Evolutionary conservation across 2,888 invertebrate genomes (phyloP).

Genomic region (Ophraella communa): DNA sequence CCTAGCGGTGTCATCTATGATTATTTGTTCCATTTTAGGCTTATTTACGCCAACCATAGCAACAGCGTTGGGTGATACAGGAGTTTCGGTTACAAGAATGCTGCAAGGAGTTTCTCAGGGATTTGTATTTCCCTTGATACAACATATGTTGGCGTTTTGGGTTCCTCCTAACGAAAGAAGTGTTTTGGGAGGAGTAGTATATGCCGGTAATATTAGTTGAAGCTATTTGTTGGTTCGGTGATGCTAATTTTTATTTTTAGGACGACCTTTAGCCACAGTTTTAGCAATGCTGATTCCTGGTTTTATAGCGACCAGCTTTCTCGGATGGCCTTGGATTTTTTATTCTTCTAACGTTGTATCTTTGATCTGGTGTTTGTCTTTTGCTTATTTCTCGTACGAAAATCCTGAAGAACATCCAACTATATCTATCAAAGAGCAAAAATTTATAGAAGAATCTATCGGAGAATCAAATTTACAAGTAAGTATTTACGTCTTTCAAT

Average conservation of each 20-base stretch:
- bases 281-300: slow-evolving; percentile 76
- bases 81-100: slow-evolving; percentile 71
- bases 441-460: slow-evolving; percentile 67
- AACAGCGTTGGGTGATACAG: slow-evolving; percentile 67
- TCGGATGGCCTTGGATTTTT: slow-evolving; percentile 83
- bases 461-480: slow-evolving; percentile 46
- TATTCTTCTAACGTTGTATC: slow-evolving; percentile 74
- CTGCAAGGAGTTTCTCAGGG: slow-evolving; percentile 79
- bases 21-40: slow-evolving; percentile 69
- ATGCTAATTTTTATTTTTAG: slow-evolving; percentile 23
- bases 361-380: slow-evolving; percentile 67
- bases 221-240: background rate
- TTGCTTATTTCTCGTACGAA: slow-evolving; percentile 70
- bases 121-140: slow-evolving; percentile 73
- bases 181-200: slow-evolving; percentile 72
- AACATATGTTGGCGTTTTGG: slow-evolving; percentile 79
- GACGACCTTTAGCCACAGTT: slow-evolving; percentile 75
- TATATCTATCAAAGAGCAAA: slow-evolving; percentile 69
- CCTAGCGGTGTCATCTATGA: slow-evolving; percentile 66
- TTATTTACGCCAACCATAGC: slow-evolving; percentile 74
- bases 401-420: slow-evolving; percentile 67
- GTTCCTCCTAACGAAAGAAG: slow-evolving; percentile 74
- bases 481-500: background rate
- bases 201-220: slow-evolving; percentile 59
- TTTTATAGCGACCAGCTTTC: slow-evolving; percentile 69